A percentile compares a stretch with the other conserved stretches of the same genome.
Conservation (phyloP, 2,113 vertebrate species). For the Micronisus gabar region DNA sequence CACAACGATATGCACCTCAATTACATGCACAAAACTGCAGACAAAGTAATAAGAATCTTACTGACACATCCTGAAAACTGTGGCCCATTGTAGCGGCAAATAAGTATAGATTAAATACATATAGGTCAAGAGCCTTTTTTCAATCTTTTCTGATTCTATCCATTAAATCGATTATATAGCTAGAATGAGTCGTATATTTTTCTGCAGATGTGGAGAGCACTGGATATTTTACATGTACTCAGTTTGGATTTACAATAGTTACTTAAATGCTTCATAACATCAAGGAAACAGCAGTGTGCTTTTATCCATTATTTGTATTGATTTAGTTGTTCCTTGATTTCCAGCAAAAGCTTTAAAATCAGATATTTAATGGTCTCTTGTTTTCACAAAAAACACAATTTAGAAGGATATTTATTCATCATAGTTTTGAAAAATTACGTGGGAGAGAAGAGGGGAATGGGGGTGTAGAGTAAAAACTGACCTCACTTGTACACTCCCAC, state of each 20-base stretch:
- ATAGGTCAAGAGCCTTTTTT: neutral
- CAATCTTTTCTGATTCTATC: neutral
- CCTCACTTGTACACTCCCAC: neutral
- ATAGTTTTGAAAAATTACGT: neutral
- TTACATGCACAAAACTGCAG: neutral
- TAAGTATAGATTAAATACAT: neutral
- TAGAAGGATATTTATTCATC: neutral
- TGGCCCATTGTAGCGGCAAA: neutral
- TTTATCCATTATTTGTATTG: neutral
- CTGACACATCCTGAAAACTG: neutral
- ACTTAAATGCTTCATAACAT: neutral
- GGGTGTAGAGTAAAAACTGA: neutral
- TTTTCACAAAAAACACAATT: neutral
- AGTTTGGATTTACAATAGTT: neutral
- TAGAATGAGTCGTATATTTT: neutral
- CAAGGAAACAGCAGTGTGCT: neutral
- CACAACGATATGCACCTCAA: neutral
- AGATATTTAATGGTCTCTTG: neutral
- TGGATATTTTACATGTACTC: neutral
- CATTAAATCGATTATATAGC: neutral
- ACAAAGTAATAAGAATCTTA: neutral
- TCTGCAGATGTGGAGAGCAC: neutral
- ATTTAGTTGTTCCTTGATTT: neutral
- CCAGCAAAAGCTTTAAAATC: neutral
- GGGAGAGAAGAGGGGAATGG: neutral